Evolutionary conservation across 2,888 invertebrate genomes (phyloP).

Genomic region (Acronicta aceris): DNA sequence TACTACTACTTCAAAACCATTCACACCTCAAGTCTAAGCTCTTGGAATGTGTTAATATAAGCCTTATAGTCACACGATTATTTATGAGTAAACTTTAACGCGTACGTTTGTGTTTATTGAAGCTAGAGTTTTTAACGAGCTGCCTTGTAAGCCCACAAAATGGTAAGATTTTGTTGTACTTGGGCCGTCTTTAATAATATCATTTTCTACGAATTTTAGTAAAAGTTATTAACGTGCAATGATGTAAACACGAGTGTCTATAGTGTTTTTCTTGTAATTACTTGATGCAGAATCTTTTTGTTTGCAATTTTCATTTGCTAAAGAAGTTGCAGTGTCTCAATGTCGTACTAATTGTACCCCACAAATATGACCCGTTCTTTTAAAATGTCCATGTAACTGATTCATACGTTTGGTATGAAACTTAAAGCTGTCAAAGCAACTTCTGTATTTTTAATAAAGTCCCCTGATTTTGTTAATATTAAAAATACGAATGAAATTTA

Average conservation of each 20-base stretch:
- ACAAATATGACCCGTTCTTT: no score
- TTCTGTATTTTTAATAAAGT: no score
- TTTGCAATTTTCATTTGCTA: conserved; percentile 28
- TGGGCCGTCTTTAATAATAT: conserved; percentile 18
- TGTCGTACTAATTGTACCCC: no score
- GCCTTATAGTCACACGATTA: conserved; percentile 25
- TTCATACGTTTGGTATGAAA: no score
- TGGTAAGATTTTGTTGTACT: conserved; percentile 18
- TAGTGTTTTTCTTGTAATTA: conserved; percentile 28
- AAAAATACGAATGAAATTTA: neutral
- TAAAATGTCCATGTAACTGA: no score
- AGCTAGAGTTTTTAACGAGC: conserved; percentile 56
- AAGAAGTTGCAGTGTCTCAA: neutral
- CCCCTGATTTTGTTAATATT: no score
- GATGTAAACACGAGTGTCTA: conserved; percentile 15
- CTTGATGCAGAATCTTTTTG: conserved; percentile 22
- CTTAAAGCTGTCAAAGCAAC: no score
- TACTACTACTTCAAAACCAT: conserved; percentile 7
- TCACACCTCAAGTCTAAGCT: conserved; percentile 21
- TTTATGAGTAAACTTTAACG: conserved; percentile 37
- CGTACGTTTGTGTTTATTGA: conserved; percentile 45
- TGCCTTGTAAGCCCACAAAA: conserved; percentile 28
- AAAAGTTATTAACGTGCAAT: conserved; percentile 21
- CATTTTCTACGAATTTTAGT: conserved; percentile 20
- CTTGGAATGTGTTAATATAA: conserved; percentile 29